These are phyloP conservation scores for Pseudochirops cupreus DNA, from an alignment of 2,797 vertebrate species.

Conservation along the genomic window DNA sequence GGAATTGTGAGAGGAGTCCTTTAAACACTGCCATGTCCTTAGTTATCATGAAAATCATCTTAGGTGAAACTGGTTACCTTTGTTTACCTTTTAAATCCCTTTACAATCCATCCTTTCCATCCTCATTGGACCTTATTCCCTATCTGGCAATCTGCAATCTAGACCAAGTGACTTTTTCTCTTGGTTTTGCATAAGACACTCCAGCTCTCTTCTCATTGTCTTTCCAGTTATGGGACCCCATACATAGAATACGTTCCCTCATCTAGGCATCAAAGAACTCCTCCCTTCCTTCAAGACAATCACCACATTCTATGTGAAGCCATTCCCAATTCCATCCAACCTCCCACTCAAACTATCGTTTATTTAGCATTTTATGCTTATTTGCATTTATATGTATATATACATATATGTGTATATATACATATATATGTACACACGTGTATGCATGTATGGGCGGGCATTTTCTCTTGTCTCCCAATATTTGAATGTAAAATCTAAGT, in stretches of 20 bases:
- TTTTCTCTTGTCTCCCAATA: background rate
- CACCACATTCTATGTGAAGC: background rate
- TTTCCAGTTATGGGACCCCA: background rate
- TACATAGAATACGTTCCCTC: background rate
- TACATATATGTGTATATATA: no score
- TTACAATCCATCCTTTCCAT: background rate
- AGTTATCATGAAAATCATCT: background rate
- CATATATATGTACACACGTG: background rate
- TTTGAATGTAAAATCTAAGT: background rate
- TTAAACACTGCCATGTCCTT: background rate
- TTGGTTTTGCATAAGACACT: no score
- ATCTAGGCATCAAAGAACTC: background rate
- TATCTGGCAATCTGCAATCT: background rate
- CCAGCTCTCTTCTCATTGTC: background rate
- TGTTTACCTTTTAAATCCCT: background rate
- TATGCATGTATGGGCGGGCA: background rate
- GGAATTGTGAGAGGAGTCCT: background rate
- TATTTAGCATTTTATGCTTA: background rate
- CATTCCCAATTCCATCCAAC: background rate
- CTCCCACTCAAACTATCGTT: background rate
- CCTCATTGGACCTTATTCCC: background rate
- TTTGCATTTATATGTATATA: background rate
- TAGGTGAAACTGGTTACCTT: background rate
- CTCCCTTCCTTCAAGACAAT: background rate
- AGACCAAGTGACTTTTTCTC: background rate